These are phyloP conservation scores for Tragelaphus strepsiceros DNA, from an alignment of 2,113 vertebrate genomes.

Conservation along the genomic window DNA sequence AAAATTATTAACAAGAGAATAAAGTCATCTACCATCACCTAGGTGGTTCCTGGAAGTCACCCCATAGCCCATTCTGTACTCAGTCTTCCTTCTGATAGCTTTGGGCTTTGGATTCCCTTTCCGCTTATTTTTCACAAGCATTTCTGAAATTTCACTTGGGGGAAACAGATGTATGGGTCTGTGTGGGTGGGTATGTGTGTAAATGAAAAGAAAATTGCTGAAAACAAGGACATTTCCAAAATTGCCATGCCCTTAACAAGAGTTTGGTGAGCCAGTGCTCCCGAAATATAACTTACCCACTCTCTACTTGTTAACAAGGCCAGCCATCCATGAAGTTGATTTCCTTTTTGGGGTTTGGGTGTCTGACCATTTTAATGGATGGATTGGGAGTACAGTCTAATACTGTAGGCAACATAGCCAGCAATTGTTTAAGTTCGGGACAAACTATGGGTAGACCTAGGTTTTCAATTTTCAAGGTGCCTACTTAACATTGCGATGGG, in stretches of 20 bases:
- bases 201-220: constrained; percentile 22
- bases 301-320: constrained; percentile 73
- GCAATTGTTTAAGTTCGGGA: constrained; percentile 64
- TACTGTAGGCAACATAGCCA: constrained; percentile 45
- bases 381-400: constrained; percentile 68
- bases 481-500: constrained; percentile 34
- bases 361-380: constrained; percentile 69
- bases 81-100: background rate
- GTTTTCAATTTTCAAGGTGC: constrained; percentile 42
- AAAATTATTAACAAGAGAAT: background rate
- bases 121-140: background rate
- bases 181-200: background rate
- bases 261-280: constrained; percentile 26
- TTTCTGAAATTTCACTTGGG: background rate
- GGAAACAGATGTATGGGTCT: background rate
- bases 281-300: constrained; percentile 68
- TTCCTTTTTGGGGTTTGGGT: constrained; percentile 65
- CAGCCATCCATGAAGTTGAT: constrained; percentile 75
- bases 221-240: constrained; percentile 25
- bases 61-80: background rate
- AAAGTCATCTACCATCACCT: background rate
- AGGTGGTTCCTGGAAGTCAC: background rate
- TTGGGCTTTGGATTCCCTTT: background rate
- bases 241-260: constrained; percentile 46
- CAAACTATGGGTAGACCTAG: background rate